Conservation (phyloP, 2,888 invertebrate genomes). For the Drosophila affinis region DNA sequence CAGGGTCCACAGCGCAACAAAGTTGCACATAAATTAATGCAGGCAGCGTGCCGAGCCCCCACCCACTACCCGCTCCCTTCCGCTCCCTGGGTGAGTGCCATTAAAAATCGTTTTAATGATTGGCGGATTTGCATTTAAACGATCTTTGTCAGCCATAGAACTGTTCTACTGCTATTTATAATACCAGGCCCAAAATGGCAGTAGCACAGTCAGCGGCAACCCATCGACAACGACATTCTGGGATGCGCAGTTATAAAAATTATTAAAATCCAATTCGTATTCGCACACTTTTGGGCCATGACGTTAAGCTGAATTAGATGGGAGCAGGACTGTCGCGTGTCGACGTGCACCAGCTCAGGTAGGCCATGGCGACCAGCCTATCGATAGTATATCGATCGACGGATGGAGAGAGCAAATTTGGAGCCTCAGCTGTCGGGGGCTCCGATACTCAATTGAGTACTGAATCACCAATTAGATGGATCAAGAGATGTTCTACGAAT, state of each 20-base stretch:
- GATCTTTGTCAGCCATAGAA: conserved; percentile 40
- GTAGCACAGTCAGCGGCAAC: conserved; percentile 12
- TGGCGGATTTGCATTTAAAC: conserved; percentile 66
- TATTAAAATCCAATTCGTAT: conserved; percentile 47
- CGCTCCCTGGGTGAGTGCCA: conserved; percentile 24
- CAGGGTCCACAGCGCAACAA: conserved; percentile 32
- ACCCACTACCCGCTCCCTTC: neutral
- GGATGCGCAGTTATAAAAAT: conserved; percentile 53
- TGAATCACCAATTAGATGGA: conserved; percentile 55
- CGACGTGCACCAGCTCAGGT: conserved; percentile 72
- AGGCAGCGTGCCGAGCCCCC: conserved; percentile 46
- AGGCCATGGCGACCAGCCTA: conserved; percentile 41
- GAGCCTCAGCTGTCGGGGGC: neutral
- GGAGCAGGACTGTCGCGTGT: conserved; percentile 16
- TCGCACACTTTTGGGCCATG: conserved; percentile 33
- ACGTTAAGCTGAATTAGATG: conserved; percentile 56
- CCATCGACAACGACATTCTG: conserved; percentile 16
- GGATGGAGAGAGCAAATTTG: neutral
- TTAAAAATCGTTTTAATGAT: conserved; percentile 64
- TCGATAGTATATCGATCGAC: conserved; percentile 16
- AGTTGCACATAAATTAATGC: conserved; percentile 67
- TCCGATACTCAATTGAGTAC: neutral
- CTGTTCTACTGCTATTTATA: conserved; percentile 34
- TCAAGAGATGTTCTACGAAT: conserved; percentile 4
- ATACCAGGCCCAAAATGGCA: conserved; percentile 36